Conservation (phyloP, 1,140 invertebrate species). For the honey bee (Apis mellifera) region DNA sequence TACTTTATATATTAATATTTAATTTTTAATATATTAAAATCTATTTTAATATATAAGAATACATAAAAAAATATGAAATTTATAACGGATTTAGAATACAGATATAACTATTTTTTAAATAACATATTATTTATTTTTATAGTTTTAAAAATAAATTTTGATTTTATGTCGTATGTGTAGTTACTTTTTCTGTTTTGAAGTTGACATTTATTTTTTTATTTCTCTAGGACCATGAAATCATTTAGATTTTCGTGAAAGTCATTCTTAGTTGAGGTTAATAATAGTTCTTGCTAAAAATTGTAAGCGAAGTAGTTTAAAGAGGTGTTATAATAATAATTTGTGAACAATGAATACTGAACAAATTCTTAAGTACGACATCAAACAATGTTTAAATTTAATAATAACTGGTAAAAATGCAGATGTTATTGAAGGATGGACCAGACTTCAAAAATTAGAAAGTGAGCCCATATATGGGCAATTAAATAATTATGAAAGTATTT, state of each 20-base stretch:
- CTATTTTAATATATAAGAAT: not conserved
- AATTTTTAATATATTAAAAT: not conserved
- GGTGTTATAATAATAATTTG: not conserved
- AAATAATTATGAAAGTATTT: slow-evolving; percentile 35
- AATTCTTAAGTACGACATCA: slow-evolving; percentile 36
- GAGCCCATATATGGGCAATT: slow-evolving; percentile 7
- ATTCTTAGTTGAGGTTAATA: slow-evolving; percentile 60
- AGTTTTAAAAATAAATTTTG: not conserved
- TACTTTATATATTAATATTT: not conserved
- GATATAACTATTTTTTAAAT: too few relatives aligned
- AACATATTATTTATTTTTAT: not conserved
- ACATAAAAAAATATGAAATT: not conserved
- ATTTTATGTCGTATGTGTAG: not conserved
- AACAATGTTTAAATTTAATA: slow-evolving; percentile 59
- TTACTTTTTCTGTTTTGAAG: slow-evolving; percentile 13
- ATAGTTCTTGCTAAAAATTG: slow-evolving; percentile 38
- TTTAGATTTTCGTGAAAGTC: slow-evolving; percentile 61
- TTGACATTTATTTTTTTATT: slow-evolving; percentile 44
- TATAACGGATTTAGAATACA: not conserved
- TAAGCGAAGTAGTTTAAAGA: slow-evolving; percentile 31
- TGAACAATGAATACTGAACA: slow-evolving; percentile 54
- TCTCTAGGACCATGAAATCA: slow-evolving; percentile 46
- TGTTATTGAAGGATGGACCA: slow-evolving; percentile 63
- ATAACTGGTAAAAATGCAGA: slow-evolving; percentile 56
- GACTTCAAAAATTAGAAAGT: slow-evolving; percentile 59